Evolutionary conservation across 2,797 vertebrate species (phyloP).

Genomic region (Phalloptychus januarius): DNA sequence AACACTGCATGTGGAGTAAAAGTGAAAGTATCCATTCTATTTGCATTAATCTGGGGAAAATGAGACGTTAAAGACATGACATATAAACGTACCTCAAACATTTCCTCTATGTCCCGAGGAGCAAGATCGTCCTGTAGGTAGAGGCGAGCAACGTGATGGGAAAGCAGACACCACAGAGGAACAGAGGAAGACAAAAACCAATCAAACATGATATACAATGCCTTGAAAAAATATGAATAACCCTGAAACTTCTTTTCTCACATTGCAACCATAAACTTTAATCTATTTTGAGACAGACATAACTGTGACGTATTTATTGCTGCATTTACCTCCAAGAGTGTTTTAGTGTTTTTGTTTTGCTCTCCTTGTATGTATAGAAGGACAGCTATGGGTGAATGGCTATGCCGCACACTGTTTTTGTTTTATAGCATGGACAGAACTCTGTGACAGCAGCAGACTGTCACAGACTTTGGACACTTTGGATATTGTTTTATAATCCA

Average conservation of each 20-base stretch:
- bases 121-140: slow-evolving; percentile 77
- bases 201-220: too few species aligned
- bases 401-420: neutral
- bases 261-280: neutral
- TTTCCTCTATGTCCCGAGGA: slow-evolving; percentile 82
- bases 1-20: slow-evolving; percentile 51
- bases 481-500: neutral
- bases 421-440: too few species aligned
- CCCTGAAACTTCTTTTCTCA: neutral
- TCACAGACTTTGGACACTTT: too few species aligned
- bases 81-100: slow-evolving; percentile 81
- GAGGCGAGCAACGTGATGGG: slow-evolving; percentile 73
- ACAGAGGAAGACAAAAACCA: slow-evolving; percentile 47
- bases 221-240: too few species aligned
- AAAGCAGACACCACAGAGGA: slow-evolving; percentile 70
- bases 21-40: slow-evolving; percentile 43
- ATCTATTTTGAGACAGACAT: neutral
- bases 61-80: slow-evolving; percentile 57
- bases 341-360: neutral
- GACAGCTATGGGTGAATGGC: neutral
- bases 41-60: slow-evolving; percentile 48
- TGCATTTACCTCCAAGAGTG: neutral
- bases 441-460: too few species aligned
- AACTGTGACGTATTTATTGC: neutral
- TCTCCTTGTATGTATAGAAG: neutral